Percentiles rank a stretch among this genome's conserved stretches.
Conservation (phyloP, 2,888 invertebrate species). For the Agriotes lineatus region DNA sequence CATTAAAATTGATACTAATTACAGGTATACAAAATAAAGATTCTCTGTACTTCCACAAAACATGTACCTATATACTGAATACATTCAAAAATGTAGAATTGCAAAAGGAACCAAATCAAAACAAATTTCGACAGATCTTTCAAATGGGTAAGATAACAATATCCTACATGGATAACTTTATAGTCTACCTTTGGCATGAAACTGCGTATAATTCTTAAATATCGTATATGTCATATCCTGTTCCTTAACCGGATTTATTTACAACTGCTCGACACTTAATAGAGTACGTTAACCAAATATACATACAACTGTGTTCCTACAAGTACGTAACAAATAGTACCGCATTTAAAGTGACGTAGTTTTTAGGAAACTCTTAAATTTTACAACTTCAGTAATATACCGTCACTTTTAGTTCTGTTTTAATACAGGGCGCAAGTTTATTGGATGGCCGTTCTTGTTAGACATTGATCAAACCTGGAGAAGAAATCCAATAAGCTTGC, state of each 20-base stretch:
- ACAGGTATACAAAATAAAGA: constrained; percentile 44
- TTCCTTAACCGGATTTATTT: constrained; percentile 61
- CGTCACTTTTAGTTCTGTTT: constrained; percentile 21
- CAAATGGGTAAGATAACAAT: constrained; percentile 49
- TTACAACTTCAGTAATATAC: constrained; percentile 21
- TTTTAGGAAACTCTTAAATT: constrained; percentile 29
- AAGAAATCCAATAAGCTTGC: constrained; percentile 35
- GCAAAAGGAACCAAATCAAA: constrained; percentile 21
- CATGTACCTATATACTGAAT: constrained; percentile 38
- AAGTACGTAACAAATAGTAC: constrained; percentile 44
- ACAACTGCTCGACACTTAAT: constrained; percentile 58
- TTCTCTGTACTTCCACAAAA: constrained; percentile 42
- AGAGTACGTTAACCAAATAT: constrained; percentile 60
- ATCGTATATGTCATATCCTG: constrained; percentile 68
- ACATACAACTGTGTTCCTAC: constrained; percentile 53
- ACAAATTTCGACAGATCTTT: constrained; percentile 27
- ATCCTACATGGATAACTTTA: constrained; percentile 66
- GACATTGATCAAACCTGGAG: neutral
- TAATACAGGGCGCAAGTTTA: constrained; percentile 23
- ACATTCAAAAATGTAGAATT: constrained; percentile 34
- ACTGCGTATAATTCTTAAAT: constrained; percentile 65
- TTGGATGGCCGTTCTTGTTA: constrained; percentile 13
- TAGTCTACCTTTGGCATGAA: constrained; percentile 67
- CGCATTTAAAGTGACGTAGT: constrained; percentile 41
- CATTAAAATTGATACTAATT: constrained; percentile 43